These are phyloP conservation scores for Drosophila albomicans DNA, from an alignment of 1,140 invertebrate genomes.

Conservation along the genomic window DNA sequence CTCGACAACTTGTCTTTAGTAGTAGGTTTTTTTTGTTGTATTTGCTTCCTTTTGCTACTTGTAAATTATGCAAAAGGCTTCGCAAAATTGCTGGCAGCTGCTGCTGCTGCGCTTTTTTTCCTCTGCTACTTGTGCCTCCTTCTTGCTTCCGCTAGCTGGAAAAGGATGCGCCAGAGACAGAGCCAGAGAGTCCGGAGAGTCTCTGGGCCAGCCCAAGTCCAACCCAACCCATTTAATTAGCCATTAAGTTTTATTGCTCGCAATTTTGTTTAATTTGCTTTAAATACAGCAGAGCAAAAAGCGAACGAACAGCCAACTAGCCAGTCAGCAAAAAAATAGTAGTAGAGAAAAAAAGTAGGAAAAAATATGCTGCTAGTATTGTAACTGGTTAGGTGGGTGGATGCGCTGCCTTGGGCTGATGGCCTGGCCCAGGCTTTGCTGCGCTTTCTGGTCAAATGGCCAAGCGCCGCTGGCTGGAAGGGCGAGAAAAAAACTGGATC, in stretches of 20 bases:
- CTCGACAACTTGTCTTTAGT: constrained; percentile 38
- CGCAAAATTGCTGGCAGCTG: constrained; percentile 74
- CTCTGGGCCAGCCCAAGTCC: constrained; percentile 51
- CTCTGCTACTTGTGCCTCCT: neutral
- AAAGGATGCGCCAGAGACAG: constrained; percentile 35
- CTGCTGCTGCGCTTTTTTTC: constrained; percentile 37
- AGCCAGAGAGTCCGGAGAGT: neutral
- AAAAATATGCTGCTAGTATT: constrained; percentile 19
- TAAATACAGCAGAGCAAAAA: constrained; percentile 69
- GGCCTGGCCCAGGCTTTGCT: constrained; percentile 1
- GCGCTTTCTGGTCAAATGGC: constrained; percentile 31
- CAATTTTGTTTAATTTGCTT: constrained; percentile 83
- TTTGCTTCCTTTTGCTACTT: constrained; percentile 65
- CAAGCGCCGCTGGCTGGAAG: constrained; percentile 18
- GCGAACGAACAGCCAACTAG: constrained; percentile 24
- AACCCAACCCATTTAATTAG: constrained; percentile 79
- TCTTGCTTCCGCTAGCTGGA: constrained; percentile 12
- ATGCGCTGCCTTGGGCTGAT: constrained; percentile 21
- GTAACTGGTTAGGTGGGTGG: constrained; percentile 70
- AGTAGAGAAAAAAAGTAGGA: constrained; percentile 2
- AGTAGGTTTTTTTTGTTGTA: constrained; percentile 14
- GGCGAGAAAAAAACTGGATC: constrained; percentile 26
- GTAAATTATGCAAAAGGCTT: constrained; percentile 81
- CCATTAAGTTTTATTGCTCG: constrained; percentile 82
- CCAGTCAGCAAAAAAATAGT: constrained; percentile 29